phyloP scores from a whole-genome alignment of 2,113 vertebrate species.

The Hyla sarda region DNA sequence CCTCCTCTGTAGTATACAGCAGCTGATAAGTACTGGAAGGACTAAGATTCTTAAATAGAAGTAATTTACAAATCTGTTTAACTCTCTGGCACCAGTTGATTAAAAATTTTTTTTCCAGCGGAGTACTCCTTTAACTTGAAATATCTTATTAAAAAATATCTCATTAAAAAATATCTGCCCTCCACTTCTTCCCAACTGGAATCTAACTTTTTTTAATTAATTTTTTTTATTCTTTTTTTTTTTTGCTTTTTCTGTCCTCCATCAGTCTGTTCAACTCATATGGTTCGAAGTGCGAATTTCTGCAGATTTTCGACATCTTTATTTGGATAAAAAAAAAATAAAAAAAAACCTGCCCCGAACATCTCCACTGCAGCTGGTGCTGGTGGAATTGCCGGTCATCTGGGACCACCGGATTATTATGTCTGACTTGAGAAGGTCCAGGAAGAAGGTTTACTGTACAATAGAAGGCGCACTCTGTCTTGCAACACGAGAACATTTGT shows the following conservation, averaged over 20 bases:
- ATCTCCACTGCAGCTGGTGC: slow-evolving; percentile 88
- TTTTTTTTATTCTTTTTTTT: not conserved
- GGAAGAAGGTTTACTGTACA: slow-evolving; percentile 79
- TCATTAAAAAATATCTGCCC: too few relatives aligned
- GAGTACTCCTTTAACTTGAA: too few relatives aligned
- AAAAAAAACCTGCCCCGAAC: slow-evolving; percentile 87
- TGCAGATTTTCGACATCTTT: slow-evolving; percentile 90
- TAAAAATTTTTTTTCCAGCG: too few relatives aligned
- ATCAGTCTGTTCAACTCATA: not conserved
- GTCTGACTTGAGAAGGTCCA: slow-evolving; percentile 87
- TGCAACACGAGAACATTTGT: slow-evolving; percentile 87
- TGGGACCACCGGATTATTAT: slow-evolving; percentile 77
- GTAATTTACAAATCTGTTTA: too few relatives aligned
- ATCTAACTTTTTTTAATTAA: too few relatives aligned
- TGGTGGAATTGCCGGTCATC: slow-evolving; percentile 83
- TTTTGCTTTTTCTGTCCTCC: not conserved
- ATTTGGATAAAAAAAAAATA: slow-evolving; percentile 91
- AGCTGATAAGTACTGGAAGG: too few relatives aligned
- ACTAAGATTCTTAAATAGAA: too few relatives aligned
- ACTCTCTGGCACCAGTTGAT: too few relatives aligned
- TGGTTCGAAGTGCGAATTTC: not conserved
- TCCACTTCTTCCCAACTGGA: too few relatives aligned
- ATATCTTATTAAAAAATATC: too few relatives aligned
- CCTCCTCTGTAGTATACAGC: too few relatives aligned
- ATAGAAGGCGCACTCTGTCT: slow-evolving; percentile 84